A percentile compares a stretch with the other conserved stretches of the same genome.
phyloP scores from a whole-genome alignment of 2,888 invertebrate genomes.

The Tolmerus cingulatus region DNA sequence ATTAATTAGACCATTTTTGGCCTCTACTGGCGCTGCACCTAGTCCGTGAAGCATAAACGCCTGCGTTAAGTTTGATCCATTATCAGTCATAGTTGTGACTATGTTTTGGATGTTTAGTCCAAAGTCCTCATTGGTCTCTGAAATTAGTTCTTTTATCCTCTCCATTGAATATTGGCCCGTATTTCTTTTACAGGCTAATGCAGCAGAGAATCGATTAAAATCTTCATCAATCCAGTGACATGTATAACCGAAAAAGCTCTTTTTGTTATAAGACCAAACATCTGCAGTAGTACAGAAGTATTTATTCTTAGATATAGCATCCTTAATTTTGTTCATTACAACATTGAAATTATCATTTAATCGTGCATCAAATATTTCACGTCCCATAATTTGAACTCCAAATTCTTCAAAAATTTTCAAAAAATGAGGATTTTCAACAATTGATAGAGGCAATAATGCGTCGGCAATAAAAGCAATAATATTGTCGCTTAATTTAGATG shows the following conservation, averaged over 20 bases:
- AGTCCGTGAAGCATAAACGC: not conserved
- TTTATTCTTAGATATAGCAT: not conserved
- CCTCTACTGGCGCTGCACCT: constrained; percentile 17
- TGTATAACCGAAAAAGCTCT: constrained; percentile 44
- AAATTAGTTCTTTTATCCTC: not conserved
- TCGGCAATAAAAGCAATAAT: constrained; percentile 2
- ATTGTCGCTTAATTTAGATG: not conserved
- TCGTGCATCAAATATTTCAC: not conserved
- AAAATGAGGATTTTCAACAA: not conserved
- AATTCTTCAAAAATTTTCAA: not conserved
- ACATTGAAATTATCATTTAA: not conserved
- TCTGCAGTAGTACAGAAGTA: constrained; percentile 45
- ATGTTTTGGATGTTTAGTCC: not conserved
- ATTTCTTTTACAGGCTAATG: not conserved
- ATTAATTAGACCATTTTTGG: constrained; percentile 11
- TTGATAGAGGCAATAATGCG: not conserved
- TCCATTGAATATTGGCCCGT: not conserved
- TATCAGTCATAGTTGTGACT: not conserved
- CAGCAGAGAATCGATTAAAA: not conserved
- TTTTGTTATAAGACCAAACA: constrained; percentile 39
- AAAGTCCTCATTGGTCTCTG: not conserved
- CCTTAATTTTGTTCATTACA: not conserved
- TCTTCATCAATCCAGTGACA: constrained; percentile 16
- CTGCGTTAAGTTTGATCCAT: not conserved
- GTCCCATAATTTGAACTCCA: not conserved